These are phyloP conservation scores for Eilema griseolum DNA, from an alignment of 2,888 invertebrate species.

Conservation along the genomic window DNA sequence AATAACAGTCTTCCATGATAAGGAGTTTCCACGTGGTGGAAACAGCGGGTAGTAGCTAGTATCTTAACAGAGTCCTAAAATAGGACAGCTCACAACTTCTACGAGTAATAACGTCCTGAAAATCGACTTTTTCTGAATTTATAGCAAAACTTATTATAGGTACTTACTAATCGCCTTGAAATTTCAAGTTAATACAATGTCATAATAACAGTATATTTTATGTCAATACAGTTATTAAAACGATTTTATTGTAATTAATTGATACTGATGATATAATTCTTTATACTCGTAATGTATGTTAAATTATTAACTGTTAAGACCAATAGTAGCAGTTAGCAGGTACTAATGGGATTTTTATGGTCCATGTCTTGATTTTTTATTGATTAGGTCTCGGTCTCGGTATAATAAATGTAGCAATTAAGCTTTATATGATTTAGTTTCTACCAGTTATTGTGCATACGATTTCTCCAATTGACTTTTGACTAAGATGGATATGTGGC, in stretches of 20 bases:
- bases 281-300: background rate
- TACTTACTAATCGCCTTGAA: background rate
- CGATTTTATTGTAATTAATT: slow-evolving; percentile 1
- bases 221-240: background rate
- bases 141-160: background rate
- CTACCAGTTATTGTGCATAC: background rate
- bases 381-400: background rate
- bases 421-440: slow-evolving; percentile 1
- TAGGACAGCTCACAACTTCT: background rate
- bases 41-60: background rate
- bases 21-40: background rate
- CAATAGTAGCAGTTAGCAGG: background rate
- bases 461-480: background rate
- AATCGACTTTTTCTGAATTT: background rate
- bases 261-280: background rate
- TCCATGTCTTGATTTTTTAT: slow-evolving; percentile 3
- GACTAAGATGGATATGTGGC: background rate
- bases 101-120: background rate
- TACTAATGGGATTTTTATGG: background rate
- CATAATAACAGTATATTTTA: background rate
- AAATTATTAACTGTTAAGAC: background rate
- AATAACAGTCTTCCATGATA: background rate
- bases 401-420: background rate
- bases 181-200: background rate
- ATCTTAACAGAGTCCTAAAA: background rate